phyloP scores from a whole-genome alignment of 2,888 invertebrate species.

The Blera fallax region DNA sequence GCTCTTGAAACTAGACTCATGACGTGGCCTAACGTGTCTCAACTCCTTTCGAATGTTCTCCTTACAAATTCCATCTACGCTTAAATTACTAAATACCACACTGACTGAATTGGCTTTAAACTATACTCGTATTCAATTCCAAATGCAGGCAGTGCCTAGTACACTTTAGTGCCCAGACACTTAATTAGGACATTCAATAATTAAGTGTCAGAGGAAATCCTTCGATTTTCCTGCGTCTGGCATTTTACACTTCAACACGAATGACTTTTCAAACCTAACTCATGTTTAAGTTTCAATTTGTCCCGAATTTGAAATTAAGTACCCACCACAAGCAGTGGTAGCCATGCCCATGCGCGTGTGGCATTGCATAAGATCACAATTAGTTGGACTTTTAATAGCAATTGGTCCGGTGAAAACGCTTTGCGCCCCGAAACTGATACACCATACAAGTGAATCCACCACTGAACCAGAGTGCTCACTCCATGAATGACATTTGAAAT shows the following conservation, averaged over 20 bases:
- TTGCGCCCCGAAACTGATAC: conserved; percentile 1
- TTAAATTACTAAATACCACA: too few species aligned
- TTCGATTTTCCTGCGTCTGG: neutral
- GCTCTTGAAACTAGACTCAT: too few species aligned
- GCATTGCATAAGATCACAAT: conserved; percentile 67
- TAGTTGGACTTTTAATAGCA: conserved; percentile 38
- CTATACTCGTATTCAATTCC: neutral
- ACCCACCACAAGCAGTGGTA: conserved; percentile 21
- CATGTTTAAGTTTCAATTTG: conserved; percentile 52
- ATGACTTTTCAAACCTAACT: conserved; percentile 20
- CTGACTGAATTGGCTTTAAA: too few species aligned
- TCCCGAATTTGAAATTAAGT: conserved; percentile 22
- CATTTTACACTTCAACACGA: conserved; percentile 10
- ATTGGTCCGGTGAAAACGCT: neutral
- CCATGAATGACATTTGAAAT: conserved; percentile 57
- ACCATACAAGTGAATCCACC: conserved; percentile 18
- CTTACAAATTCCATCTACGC: too few species aligned
- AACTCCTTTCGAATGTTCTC: too few species aligned
- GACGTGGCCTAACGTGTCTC: too few species aligned
- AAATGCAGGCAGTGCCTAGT: neutral
- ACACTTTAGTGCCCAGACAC: neutral
- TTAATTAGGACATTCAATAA: conserved; percentile 20
- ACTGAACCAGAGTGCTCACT: conserved; percentile 12
- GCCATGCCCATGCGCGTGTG: conserved; percentile 1
- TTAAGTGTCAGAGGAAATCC: conserved; percentile 20